Conservation (phyloP, 2,797 vertebrate species). For the Lindbergichthys nudifrons region DNA sequence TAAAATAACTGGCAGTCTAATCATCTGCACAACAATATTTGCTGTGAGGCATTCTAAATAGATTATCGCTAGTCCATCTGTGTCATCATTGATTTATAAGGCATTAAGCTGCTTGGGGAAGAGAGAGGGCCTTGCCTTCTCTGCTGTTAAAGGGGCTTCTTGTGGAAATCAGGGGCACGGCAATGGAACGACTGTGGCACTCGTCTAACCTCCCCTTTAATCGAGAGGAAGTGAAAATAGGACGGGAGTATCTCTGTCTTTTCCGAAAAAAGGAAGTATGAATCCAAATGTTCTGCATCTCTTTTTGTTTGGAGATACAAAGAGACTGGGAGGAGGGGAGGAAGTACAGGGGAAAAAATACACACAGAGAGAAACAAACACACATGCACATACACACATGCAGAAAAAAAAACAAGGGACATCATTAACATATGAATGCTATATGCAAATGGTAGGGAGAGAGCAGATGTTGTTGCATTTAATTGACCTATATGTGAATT, state of each 20-base stretch:
- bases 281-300: slow-evolving; percentile 91
- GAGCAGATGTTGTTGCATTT: slow-evolving; percentile 99
- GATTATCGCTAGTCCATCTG: slow-evolving; percentile 99
- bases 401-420: slow-evolving; percentile 88
- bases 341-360: slow-evolving; percentile 79
- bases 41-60: slow-evolving; percentile 99
- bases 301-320: slow-evolving; percentile 81
- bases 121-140: slow-evolving; percentile 85
- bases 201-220: slow-evolving; percentile 90
- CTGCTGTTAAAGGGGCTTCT: slow-evolving; percentile 93
- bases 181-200: slow-evolving; percentile 88
- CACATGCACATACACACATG: slow-evolving; percentile 67
- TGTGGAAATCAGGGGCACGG: slow-evolving; percentile 91
- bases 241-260: slow-evolving; percentile 74
- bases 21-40: slow-evolving; percentile 99
- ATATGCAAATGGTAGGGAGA: slow-evolving; percentile 99
- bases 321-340: slow-evolving; percentile 81
- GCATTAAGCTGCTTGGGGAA: slow-evolving; percentile 97
- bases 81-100: slow-evolving; percentile 99
- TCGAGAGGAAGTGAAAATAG: slow-evolving; percentile 87
- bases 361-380: slow-evolving; percentile 73
- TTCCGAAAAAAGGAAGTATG: slow-evolving; percentile 74
- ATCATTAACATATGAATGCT: slow-evolving; percentile 99
- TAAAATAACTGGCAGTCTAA: slow-evolving; percentile 97
- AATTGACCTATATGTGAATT: slow-evolving; percentile 99